Evolutionary conservation across 1,140 invertebrate species (phyloP), one percentile per base, ranked within the genome.

Genomic region (Belonocnema kinseyi): DNA sequence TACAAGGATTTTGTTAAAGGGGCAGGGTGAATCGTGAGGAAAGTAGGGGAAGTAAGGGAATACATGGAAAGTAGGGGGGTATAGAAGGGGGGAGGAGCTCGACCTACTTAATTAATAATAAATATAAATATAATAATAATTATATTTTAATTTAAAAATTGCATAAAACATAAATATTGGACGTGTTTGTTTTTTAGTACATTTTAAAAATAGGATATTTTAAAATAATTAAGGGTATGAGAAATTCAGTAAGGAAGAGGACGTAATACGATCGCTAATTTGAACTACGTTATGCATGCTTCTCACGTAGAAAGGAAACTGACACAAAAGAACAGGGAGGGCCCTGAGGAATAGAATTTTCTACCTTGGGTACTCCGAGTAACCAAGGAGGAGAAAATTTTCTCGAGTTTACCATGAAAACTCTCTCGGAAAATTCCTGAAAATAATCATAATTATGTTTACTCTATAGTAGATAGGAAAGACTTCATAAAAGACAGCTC

Each of bases 281-380:
- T 40, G 16, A 66, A 66, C 40, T 66, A 66, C 46, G 61, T 40
- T 66, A 66, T 66, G 61, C 61, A 66, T n/a, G 61, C 61, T 14
- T 66, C 61, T 66, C 61, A 66, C 61, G 61, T 66, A 66, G 61
- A 66, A 26, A 40, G 61, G 14, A 66, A 66, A 21, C 61, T 66
- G 33, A 66, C 61, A 66, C 16, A 46, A 46, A 33, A 46, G 40
- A 46, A 46, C 8, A 46, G 40, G 61, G 61, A 66, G 26, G 61
- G 46, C 33, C 16, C 61, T 66, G 33, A 66, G 61, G 61, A 66
- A 66, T 66, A 66, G 61, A 66, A 66, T 66, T 40, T 66, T 40
- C 61, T 66, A 40, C 61, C 26, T 66, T 40, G 61, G 61, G 33
- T 66, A 66, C 26, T 66, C 13, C 26, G 8, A 14, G 61, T 66